phyloP scores from a whole-genome alignment of 2,888 invertebrate genomes.

The Lingula anatina region DNA sequence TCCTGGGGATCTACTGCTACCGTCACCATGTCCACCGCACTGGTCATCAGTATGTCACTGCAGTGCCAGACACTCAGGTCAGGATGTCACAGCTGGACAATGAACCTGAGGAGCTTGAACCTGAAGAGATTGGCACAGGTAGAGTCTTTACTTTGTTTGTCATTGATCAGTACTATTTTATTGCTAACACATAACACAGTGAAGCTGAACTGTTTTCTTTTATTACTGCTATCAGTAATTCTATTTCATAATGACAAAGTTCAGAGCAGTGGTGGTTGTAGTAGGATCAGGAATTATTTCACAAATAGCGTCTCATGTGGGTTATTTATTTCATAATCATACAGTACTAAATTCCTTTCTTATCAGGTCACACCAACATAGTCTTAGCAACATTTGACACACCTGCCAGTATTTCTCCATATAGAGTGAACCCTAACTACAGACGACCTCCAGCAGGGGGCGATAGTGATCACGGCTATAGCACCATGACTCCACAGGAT shows the following conservation, averaged over 20 bases:
- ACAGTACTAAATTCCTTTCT: not conserved
- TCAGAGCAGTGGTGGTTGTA: no score
- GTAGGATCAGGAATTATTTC: no score
- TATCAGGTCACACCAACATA: conserved; percentile 47
- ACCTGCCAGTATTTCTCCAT: conserved; percentile 76
- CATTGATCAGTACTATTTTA: no score
- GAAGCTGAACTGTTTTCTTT: no score
- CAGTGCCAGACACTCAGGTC: conserved; percentile 46
- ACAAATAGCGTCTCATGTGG: no score
- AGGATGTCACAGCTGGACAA: conserved; percentile 52
- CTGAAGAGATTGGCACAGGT: conserved; percentile 43
- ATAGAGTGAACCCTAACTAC: conserved; percentile 78
- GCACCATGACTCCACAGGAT: conserved; percentile 53
- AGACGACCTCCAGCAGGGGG: conserved; percentile 66
- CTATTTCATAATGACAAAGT: no score
- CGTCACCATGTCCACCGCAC: conserved; percentile 57
- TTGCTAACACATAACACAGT: no score
- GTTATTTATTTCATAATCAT: conserved; percentile 1
- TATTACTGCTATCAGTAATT: no score
- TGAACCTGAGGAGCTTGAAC: conserved; percentile 49
- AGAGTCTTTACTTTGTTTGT: no score
- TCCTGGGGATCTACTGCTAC: conserved; percentile 74
- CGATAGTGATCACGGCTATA: conserved; percentile 90
- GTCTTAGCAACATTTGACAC: conserved; percentile 50
- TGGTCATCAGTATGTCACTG: conserved; percentile 44